Percentiles rank a stretch among this genome's conserved stretches.
phyloP scores from a whole-genome alignment of 2,113 vertebrate species.

The Gymnogyps californianus region DNA sequence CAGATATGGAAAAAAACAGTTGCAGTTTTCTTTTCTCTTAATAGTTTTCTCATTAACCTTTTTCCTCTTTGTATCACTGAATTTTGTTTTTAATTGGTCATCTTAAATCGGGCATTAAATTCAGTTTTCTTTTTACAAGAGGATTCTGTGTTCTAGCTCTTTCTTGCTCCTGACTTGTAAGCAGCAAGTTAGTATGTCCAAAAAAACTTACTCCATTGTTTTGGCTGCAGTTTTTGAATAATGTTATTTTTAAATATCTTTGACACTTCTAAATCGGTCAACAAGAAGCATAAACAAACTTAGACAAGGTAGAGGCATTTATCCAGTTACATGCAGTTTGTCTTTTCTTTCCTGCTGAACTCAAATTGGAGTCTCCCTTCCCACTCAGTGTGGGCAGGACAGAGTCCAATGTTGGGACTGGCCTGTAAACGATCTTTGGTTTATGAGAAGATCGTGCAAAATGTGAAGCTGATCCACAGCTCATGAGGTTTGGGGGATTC shows the following conservation, averaged over 20 bases:
- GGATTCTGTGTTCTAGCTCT: background rate
- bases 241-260: background rate
- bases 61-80: background rate
- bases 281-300: background rate
- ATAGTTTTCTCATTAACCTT: background rate
- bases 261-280: background rate
- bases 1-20: background rate
- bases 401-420: background rate
- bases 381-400: background rate
- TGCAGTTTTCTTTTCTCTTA: background rate
- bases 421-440: background rate
- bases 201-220: background rate
- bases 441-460: background rate
- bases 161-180: background rate
- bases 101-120: background rate
- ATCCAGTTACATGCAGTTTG: background rate
- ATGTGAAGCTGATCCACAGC: background rate
- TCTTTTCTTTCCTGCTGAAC: background rate
- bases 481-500: background rate
- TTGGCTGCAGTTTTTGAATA: constrained; percentile 15
- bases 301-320: background rate
- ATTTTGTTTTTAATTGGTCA: constrained; percentile 8
- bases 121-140: background rate
- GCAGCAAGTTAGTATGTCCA: background rate
- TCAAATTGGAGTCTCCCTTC: background rate